These are phyloP conservation scores for Drosophila kikkawai DNA, from an alignment of 1,140 invertebrate species.

Conservation along the genomic window DNA sequence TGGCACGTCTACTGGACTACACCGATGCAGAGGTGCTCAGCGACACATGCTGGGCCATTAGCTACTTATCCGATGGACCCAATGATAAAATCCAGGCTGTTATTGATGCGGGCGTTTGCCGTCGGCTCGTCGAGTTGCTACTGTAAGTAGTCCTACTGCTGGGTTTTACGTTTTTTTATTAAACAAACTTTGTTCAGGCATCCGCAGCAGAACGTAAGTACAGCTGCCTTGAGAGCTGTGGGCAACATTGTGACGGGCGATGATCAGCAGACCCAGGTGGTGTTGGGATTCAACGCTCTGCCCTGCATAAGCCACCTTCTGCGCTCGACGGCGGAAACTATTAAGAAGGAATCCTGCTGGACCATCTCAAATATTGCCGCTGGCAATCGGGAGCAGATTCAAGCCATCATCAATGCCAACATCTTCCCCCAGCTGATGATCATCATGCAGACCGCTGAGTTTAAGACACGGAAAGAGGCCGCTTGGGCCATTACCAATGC, in stretches of 20 bases:
- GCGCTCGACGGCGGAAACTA: conserved; percentile 92
- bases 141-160: conserved; percentile 87
- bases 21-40: conserved; percentile 96
- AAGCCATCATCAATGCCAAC: conserved; percentile 98
- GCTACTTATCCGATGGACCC: conserved; percentile 97
- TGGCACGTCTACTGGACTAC: conserved; percentile 95
- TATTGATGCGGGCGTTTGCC: conserved; percentile 97
- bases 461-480: conserved; percentile 98
- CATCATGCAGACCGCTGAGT: conserved; percentile 96
- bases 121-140: conserved; percentile 96
- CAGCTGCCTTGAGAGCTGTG: conserved; percentile 96
- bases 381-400: conserved; percentile 96
- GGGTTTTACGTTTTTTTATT: neutral
- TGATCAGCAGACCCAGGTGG: conserved; percentile 98
- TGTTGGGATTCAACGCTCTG: conserved; percentile 95
- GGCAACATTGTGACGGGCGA: conserved; percentile 99
- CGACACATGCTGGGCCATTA: conserved; percentile 97
- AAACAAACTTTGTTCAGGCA: conserved; percentile 87
- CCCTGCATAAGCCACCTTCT: conserved; percentile 94
- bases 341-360: conserved; percentile 99
- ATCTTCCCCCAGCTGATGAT: conserved; percentile 97
- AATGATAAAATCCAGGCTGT: conserved; percentile 99
- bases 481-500: conserved; percentile 99
- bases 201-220: conserved; percentile 95
- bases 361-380: conserved; percentile 99